These are phyloP conservation scores for Nannobrachium achirus DNA, from an alignment of 2,113 vertebrate genomes.

Conservation along the genomic window DNA sequence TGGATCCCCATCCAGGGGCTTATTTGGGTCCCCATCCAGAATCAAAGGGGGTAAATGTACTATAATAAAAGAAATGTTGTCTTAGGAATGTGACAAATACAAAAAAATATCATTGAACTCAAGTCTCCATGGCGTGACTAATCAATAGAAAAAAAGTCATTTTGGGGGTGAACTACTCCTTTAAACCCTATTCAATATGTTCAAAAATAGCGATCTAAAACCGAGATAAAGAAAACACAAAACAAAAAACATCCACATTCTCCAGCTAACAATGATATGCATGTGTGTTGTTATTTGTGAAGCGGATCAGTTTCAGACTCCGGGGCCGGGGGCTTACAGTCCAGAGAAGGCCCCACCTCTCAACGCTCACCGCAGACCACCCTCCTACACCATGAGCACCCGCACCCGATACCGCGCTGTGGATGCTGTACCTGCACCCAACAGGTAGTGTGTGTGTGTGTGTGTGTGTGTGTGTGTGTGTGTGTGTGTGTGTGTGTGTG, in stretches of 20 bases:
- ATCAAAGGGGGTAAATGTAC: too few species aligned
- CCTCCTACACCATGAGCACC: conserved; percentile 83
- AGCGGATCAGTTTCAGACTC: conserved; percentile 75
- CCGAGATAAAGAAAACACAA: not conserved
- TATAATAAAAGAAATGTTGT: too few species aligned
- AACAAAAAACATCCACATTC: not conserved
- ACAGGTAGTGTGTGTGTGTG: conserved; percentile 70
- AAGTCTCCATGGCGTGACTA: too few species aligned
- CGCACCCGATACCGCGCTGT: conserved; percentile 79
- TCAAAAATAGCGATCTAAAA: too few species aligned
- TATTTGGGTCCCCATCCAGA: too few species aligned
- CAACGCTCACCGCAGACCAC: conserved; percentile 77
- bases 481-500: not conserved
- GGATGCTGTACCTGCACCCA: conserved; percentile 83
- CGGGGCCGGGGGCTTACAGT: conserved; percentile 87
- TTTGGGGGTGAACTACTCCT: too few species aligned
- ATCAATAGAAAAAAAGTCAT: too few species aligned
- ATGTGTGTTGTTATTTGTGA: not conserved
- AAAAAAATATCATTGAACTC: too few species aligned
- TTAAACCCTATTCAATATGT: too few species aligned
- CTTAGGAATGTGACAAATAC: too few species aligned
- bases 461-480: not conserved
- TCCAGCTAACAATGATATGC: not conserved
- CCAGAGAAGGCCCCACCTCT: conserved; percentile 81
- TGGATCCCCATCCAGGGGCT: too few species aligned